Evolutionary conservation across 2,797 vertebrate genomes (phyloP).

Genomic region (Tokudaia muenninki): DNA sequence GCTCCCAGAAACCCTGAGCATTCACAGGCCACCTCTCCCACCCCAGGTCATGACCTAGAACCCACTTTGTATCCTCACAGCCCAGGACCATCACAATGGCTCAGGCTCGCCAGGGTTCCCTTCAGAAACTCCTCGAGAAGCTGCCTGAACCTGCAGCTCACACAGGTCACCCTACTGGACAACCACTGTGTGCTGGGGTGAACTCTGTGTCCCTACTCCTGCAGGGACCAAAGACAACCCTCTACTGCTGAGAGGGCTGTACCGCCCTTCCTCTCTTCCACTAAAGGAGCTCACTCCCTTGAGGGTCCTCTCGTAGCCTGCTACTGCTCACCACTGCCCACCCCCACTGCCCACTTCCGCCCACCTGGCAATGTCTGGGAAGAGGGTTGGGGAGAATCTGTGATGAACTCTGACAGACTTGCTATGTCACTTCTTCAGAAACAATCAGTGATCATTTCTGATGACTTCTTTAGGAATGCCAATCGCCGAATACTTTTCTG

Average conservation of each 20-base stretch:
- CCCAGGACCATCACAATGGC: neutral
- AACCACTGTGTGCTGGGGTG: neutral
- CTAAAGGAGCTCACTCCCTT: neutral
- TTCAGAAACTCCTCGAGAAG: neutral
- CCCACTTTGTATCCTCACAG: neutral
- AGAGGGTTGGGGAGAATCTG: neutral
- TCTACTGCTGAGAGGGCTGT: neutral
- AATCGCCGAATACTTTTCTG: neutral
- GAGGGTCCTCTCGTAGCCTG: neutral
- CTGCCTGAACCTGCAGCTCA: neutral
- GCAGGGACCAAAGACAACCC: neutral
- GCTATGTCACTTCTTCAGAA: neutral
- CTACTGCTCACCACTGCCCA: neutral
- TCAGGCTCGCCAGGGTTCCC: neutral
- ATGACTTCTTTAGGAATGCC: neutral
- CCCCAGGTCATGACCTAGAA: neutral
- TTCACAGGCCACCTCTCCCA: neutral
- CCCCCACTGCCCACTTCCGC: neutral
- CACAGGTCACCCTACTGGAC: neutral
- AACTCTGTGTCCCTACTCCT: neutral
- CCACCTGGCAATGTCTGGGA: neutral
- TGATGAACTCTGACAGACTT: neutral
- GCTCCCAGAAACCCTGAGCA: neutral
- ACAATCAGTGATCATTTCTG: neutral
- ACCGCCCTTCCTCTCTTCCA: neutral